Base-by-base conservation (phyloP, 2,113 vertebrate genomes). In the Nothobranchius kuhntae region DNA sequence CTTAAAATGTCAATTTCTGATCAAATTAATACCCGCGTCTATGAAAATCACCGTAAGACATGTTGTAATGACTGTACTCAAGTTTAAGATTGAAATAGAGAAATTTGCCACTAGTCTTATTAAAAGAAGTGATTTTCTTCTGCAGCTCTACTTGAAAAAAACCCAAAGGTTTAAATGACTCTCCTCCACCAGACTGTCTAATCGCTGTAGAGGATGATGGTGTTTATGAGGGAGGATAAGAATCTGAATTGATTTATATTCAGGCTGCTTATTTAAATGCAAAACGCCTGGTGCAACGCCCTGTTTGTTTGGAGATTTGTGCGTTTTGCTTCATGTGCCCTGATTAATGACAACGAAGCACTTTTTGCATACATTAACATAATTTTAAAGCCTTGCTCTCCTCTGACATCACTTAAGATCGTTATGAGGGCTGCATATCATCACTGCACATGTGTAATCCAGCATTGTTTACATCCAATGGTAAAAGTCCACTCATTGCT, bases 321-420 rank as follows among this genome's bases (percentile, higher is more conserved):
- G 12, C 2, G 3, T 30, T 52, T 53, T 66, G 30, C 65, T 61
- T 15, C 48, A 13, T 46, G 45, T 3, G 6, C 48, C 53, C 58
- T 72, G 55, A 83, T 80, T 68, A 73, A 61, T 58, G 53, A 51
- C 36, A 50, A 17, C n/a, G 14, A 68, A 66, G 56, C 26, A 61
- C 0, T 54, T 65, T 77, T 57, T 75, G 53, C 15, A 78, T 73
- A 61, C 36, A 66, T 79, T 72, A 59, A 51, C 68, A 80, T 65
- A 48, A 56, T 64, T 51, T 7, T 5, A n/a, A 21, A n/a, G 36
- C 1, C 3, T 13, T 53, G 44, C 1, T 46, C 52, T 4, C 52
- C 65, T 65, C 47, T 52, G 42, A 57, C 17, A 60, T 53, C 13
- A 56, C 55, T 64, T 52, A 65, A 15, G 24, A 53, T 26, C 38